Evolutionary conservation across 2,797 vertebrate genomes (phyloP), one percentile per base, ranked within the genome.

Genomic region (Chrysocyon brachyurus): DNA sequence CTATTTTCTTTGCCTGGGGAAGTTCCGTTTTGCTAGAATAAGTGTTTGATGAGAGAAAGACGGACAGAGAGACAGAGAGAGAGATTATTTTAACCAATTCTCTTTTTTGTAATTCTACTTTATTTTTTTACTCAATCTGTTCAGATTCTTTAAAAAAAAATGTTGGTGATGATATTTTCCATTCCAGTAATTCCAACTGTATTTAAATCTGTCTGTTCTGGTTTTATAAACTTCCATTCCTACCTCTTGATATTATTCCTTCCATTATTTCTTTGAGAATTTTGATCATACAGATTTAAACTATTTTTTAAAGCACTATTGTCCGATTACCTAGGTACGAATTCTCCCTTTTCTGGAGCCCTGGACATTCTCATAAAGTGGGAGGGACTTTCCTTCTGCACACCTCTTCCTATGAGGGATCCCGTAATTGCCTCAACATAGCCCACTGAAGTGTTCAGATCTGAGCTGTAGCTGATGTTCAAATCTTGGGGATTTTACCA

Each of bases 251-350:
- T 63, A 28, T 10, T 82, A 22, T 82, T 85, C 54, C 4, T 84
- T 36, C 54, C 22, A 72, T 61, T 68, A 54, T n/a, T 93, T 83
- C 77, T 79, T 59, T 66, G 77, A 88, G 10, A 63, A n/a, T 70
- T 84, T 92, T 84, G 77, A 85, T 24, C 3, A 87, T 24, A 54
- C 17, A 15, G 31, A 90, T 40, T 94, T 82, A 82, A 95, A 31
- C 36, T 72, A 52, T 33, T 24, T 77, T 91, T 92, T 92, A 81
- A 94, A 87, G 31, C 7, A 59, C 9, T 17, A 26, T 86, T 79
- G 83, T n/a, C 9, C 54, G 16, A 7, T 75, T 57, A 46, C 75
- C 24, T 16, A 73, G 31, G n/a, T 31, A 33, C 31, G 15, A 63
- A 36, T 81, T 75, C 52, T 85, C 64, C 56, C 61, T 73, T 64